Base-by-base conservation (phyloP, 2,888 invertebrate species). In the Pteria penguin region DNA sequence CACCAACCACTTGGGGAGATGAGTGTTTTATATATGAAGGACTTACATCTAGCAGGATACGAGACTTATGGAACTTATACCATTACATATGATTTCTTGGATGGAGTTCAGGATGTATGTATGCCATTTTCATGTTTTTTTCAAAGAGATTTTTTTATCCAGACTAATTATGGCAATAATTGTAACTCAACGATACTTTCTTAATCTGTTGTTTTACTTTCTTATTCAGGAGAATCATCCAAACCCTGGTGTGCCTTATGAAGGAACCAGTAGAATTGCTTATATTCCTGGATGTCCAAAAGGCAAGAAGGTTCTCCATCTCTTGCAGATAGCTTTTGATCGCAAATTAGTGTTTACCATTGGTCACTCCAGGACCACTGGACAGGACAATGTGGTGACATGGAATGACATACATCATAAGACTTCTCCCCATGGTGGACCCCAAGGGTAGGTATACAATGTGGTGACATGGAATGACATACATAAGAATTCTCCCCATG, bases 311-410 rank as follows among this genome's bases (percentile, higher is more conserved):
- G 82, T 87, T 22, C 71, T 80, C 11, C 60, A 63, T 14, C 71
- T 88, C 26, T 74, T 88, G 54, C 66, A 70, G 33, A 72, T 76
- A 60, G 88, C 88, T 18, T 88, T 85, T 75, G 75, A 87, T 14
- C 5, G 45, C 5, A 45, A 80, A 18, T 72, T 88, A 4, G 73
- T 83, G 18, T 89, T 89, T 68, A 87, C 87, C 8, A 79, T 89
- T 32, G 88, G 87, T 24, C 67, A 67, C 27, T 87, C 87, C 0
- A 66, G 75, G 22, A 88, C 86, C n/a, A 86, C 84, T 57, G 88
- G 88, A 8, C 52, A 52, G 8, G 82, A 87, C 26, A 80, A 83
- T 65, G 78, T 75, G 29, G 82, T 88, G 36, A 82, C 81, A 11
- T 89, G 87, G 79, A 84, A 76, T 65, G 82, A 79, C 62, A 80